Base-by-base conservation (phyloP, 2,113 vertebrate genomes). In the Xenotilapia longispinis region DNA sequence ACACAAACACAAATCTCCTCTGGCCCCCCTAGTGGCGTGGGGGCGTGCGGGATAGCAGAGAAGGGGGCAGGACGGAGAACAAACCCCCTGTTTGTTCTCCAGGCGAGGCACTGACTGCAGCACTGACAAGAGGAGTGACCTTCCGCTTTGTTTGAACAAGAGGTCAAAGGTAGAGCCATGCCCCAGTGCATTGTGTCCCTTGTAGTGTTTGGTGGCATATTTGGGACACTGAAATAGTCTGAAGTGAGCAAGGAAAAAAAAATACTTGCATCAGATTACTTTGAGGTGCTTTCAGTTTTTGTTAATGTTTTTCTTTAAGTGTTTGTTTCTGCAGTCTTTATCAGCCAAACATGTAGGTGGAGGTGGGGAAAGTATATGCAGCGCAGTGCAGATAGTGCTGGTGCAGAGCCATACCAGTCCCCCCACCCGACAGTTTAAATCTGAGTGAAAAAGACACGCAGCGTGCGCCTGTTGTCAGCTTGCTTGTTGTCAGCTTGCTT, bases 131-230 rank as follows among this genome's bases (percentile, higher is more conserved):
- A 91, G 92, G 84, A 93, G 80, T 94, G 92, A 94, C 95, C 94
- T 90, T 92, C 84, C 13, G 85, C 93, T 95, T 93, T 95, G 92
- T 95, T 92, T 95, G 93, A 94, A 95, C 94, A 95, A 93, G 89
- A 89, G 94, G 94, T 95, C 92, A 94, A 94, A 94, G 94, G 92
- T 93, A 93, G 89, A 90, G 91, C 89, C 14, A 17, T 93, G 92
- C 88, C 88, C 92, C 90, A 68, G 84, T 95, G 92, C 89, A 93
- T 93, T 95, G 88, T 95, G 92, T 82, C 90, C 60, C 93, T 85
- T 93, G 91, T 93, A 94, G 94, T 94, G 92, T 93, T 93, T 94
- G 93, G 94, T 94, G 95, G 92, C 94, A 83, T 89, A 92, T 93
- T 90, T 88, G 70, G 31, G 87, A 63, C 80, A 60, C 4, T 81